Conservation (phyloP, 2,113 vertebrate species). For the Danionella cerebrum region DNA sequence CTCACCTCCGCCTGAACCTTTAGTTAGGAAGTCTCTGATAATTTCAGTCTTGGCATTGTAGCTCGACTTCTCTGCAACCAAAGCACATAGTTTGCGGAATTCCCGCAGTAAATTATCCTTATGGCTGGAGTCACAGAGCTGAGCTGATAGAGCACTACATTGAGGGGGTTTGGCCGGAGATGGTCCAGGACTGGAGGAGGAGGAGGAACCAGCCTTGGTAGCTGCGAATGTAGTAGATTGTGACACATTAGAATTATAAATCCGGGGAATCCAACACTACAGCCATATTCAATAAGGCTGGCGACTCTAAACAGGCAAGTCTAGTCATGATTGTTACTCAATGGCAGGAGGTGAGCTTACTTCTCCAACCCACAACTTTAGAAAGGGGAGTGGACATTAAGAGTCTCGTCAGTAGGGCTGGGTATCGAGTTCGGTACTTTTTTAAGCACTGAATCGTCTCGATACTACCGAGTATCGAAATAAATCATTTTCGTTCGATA, state of each 20-base stretch:
- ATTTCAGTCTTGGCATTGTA: constrained; percentile 94
- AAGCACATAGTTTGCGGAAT: constrained; percentile 89
- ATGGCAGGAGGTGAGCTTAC: no score
- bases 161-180: constrained; percentile 45
- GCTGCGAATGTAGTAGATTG: constrained; percentile 38
- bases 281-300: no score
- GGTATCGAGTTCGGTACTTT: no score
- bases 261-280: no score
- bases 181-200: constrained; percentile 52
- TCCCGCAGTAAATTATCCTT: constrained; percentile 89
- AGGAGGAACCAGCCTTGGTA: constrained; percentile 58
- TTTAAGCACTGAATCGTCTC: no score
- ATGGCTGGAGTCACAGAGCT: constrained; percentile 78
- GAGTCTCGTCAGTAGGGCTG: no score
- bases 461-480: no score
- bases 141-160: constrained; percentile 64
- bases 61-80: constrained; percentile 84
- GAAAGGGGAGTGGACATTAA: no score
- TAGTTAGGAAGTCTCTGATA: constrained; percentile 86
- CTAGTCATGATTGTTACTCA: not conserved
- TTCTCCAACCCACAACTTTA: no score
- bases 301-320: no score
- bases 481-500: no score
- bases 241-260: not conserved
- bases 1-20: constrained; percentile 83